Base-by-base conservation (phyloP, 2,113 vertebrate species). In the Donacobius atricapilla region DNA sequence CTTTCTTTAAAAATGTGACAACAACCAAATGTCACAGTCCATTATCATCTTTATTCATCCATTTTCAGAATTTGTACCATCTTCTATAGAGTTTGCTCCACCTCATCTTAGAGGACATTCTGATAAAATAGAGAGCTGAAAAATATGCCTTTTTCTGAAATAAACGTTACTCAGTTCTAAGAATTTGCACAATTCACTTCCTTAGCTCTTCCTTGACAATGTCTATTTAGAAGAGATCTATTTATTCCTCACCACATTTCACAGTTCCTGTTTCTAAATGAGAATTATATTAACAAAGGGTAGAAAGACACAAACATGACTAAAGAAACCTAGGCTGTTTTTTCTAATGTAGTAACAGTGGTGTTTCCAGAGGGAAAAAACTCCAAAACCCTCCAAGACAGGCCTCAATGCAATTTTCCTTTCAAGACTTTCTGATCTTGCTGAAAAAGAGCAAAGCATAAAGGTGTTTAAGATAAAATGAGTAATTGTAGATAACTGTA, bases 211-310 rank as follows among this genome's bases (percentile, higher is more conserved):
- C 81, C 84, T 91, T 93, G 87, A 75, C 84, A 91, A 94, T 75
- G 83, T 77, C 88, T 95, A 80, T 94, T 93, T 93, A 92, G 70
- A 96, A 94, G 47, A 95, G 66, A 63, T 80, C 94, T 96, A 95
- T 96, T 95, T 96, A 95, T 97, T 96, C 57, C 76, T 37, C 83
- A 68, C 85, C 90, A 35, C 79, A 93, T 96, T 92, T 92, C 93
- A 94, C 78, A 95, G 88, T 96, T 96, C 84, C 94, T 93, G 90
- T 97, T 96, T 93, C 96, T 93, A 93, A 93, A 88, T 94, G 93
- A 95, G 70, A 95, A 81, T 45, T 31, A 33, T 45, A 83, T 76
- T 95, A 90, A 94, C 86, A 88, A 91, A 87, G 57, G 39, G 70
- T 64, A 93, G 56, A 96, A 89, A 84, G 83, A 83, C 54, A 87